Conservation (phyloP, 2,888 invertebrate genomes). For the Aporophyla nigra region DNA sequence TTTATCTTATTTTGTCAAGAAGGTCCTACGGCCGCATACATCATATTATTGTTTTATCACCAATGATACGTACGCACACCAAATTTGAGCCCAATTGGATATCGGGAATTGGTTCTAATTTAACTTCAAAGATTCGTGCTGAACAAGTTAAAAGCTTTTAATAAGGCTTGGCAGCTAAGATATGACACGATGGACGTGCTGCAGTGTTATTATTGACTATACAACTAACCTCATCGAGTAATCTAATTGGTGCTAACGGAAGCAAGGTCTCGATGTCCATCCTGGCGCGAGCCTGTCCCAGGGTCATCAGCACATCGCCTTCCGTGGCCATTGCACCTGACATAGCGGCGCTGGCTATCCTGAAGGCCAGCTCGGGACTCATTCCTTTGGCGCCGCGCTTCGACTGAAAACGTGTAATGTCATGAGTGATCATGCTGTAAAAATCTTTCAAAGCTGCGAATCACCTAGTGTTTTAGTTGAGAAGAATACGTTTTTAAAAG, state of each 20-base stretch:
- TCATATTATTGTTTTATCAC: no score
- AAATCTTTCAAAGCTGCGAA: no score
- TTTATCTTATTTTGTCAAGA: no score
- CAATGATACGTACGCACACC: no score
- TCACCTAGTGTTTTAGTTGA: no score
- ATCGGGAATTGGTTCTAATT: no score
- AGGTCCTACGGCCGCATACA: no score
- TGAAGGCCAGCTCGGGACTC: conserved; percentile 80
- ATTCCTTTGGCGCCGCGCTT: conserved; percentile 88
- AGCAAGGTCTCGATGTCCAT: conserved; percentile 84
- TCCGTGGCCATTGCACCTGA: conserved; percentile 77
- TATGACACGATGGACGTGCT: no score
- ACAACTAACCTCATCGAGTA: conserved; percentile 81
- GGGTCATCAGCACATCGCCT: conserved; percentile 84
- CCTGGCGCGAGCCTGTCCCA: conserved; percentile 83
- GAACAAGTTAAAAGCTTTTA: neutral
- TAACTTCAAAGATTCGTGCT: no score
- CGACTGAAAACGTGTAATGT: conserved; percentile 72
- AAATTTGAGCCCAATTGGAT: no score
- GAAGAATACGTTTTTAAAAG: no score
- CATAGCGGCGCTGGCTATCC: conserved; percentile 82
- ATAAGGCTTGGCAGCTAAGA: neutral
- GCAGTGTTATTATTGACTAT: neutral
- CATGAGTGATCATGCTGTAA: neutral
- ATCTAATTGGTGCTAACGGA: conserved; percentile 80